These are phyloP conservation scores for Mylabris sibirica DNA, from an alignment of 2,888 invertebrate genomes.

Conservation along the genomic window DNA sequence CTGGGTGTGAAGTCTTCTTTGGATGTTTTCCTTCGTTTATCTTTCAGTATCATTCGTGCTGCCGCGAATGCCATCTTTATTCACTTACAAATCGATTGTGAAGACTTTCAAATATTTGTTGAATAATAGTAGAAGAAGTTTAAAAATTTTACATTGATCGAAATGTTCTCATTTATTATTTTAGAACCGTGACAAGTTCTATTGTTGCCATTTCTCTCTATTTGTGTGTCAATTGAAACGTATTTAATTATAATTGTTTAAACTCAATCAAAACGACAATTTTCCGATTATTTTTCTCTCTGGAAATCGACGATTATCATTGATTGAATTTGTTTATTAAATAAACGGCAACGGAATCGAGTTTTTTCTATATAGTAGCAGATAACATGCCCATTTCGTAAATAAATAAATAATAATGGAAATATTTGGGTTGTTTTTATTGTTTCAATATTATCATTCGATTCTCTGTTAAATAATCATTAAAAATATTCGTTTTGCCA, in stretches of 20 bases:
- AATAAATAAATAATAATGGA: too few relatives aligned
- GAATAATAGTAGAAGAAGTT: too few relatives aligned
- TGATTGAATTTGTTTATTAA: neutral
- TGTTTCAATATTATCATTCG: too few relatives aligned
- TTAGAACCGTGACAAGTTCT: too few relatives aligned
- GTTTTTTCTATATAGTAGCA: neutral
- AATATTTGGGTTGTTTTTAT: too few relatives aligned
- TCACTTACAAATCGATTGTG: conserved; percentile 31
- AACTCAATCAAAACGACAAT: neutral
- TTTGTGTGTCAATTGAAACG: too few relatives aligned
- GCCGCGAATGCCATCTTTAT: conserved; percentile 82
- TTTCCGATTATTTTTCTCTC: neutral
- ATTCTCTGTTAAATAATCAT: too few relatives aligned
- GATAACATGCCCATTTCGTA: neutral
- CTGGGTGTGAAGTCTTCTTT: conserved; percentile 81
- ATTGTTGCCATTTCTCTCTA: conserved; percentile 1
- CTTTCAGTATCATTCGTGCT: conserved; percentile 84
- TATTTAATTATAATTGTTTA: neutral
- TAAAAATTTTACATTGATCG: too few relatives aligned
- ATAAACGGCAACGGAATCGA: neutral
- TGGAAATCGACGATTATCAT: neutral
- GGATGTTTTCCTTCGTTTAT: conserved; percentile 80
- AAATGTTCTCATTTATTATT: neutral
- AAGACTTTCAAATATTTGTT: conserved; percentile 3
- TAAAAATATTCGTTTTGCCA: too few relatives aligned